Percentiles rank a stretch among this genome's conserved stretches.
These are phyloP conservation scores for Tanytarsus gracilentus DNA, from an alignment of 2,888 invertebrate genomes.

Conservation along the genomic window DNA sequence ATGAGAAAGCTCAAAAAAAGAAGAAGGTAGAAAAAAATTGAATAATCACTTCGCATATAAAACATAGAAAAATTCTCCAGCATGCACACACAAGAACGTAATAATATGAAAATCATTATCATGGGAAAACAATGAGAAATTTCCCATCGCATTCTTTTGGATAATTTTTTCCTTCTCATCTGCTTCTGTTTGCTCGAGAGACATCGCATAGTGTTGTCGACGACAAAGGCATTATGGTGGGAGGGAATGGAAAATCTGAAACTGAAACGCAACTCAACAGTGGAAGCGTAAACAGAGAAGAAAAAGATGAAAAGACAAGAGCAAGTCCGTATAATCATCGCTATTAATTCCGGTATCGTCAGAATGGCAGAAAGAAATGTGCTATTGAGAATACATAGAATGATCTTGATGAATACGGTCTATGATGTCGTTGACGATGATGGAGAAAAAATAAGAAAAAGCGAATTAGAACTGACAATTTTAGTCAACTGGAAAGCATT, in stretches of 20 bases:
- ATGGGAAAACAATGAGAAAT: conserved; percentile 24
- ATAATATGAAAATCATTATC: conserved; percentile 24
- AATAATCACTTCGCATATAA: too few relatives aligned
- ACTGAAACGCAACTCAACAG: conserved; percentile 4
- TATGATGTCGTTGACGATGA: too few relatives aligned
- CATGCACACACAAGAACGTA: too few relatives aligned
- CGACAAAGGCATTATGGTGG: not conserved
- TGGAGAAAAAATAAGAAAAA: not conserved
- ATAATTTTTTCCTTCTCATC: too few relatives aligned
- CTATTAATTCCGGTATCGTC: conserved; percentile 26
- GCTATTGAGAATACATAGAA: not conserved
- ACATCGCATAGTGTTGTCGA: too few relatives aligned
- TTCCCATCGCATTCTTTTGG: conserved; percentile 17
- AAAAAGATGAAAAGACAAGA: conserved; percentile 3
- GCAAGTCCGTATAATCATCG: conserved; percentile 23
- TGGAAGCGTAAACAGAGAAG: not conserved
- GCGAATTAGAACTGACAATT: not conserved
- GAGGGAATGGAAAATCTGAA: not conserved
- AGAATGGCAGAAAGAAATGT: conserved; percentile 9
- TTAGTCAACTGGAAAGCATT: conserved; percentile 14
- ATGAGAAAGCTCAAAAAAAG: too few relatives aligned
- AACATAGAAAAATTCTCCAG: too few relatives aligned
- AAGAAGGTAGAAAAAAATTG: too few relatives aligned
- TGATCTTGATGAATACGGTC: too few relatives aligned
- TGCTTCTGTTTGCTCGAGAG: too few relatives aligned